phyloP scores from a whole-genome alignment of 1,140 invertebrate genomes.

The Trachelipus rathkii region DNA sequence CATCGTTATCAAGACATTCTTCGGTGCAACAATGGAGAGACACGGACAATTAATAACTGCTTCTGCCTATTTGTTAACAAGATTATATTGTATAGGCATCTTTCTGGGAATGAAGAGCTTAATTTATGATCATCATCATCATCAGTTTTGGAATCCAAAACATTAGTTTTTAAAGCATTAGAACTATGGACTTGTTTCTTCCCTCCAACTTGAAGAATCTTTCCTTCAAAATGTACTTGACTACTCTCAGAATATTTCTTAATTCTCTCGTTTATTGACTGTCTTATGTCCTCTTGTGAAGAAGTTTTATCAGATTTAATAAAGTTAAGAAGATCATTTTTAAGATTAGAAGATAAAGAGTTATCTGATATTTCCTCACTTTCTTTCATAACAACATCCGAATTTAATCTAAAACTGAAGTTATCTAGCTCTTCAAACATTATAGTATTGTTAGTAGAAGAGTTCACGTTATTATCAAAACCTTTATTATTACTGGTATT shows the following conservation, averaged over 20 bases:
- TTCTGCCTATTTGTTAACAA: no score
- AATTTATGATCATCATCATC: neutral
- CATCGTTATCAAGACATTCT: neutral
- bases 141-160: neutral
- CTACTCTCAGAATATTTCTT: neutral
- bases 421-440: no score
- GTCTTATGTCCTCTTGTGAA: neutral
- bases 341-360: neutral
- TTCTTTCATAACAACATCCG: no score
- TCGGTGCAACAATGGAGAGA: no score
- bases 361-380: neutral
- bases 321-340: neutral
- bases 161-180: neutral
- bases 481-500: no score
- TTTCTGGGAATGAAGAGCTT: neutral
- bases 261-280: neutral
- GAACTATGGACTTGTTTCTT: neutral
- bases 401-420: no score
- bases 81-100: neutral
- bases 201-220: neutral
- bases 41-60: no score
- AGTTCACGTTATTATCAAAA: no score
- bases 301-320: neutral
- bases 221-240: slow-evolving; percentile 4
- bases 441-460: no score